Conservation (phyloP, 2,113 vertebrate genomes). For the Brachionichthys hirsutus region DNA sequence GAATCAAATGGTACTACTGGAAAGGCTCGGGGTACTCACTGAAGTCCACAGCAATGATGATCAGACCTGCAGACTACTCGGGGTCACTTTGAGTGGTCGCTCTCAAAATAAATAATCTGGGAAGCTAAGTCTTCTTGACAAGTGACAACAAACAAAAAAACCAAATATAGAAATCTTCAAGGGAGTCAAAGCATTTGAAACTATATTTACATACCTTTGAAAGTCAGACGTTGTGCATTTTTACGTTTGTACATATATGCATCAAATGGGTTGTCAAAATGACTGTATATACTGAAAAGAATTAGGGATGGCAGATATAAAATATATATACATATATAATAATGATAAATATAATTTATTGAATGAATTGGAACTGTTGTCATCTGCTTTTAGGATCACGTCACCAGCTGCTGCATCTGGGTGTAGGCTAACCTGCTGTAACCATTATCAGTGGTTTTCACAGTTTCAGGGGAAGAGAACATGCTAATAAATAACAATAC, state of each 20-base stretch:
- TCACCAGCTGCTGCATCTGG: no score
- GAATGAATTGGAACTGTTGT: no score
- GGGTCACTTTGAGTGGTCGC: constrained; percentile 23
- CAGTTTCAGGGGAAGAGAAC: no score
- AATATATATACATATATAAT: no score
- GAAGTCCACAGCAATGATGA: constrained; percentile 92
- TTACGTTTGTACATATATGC: constrained; percentile 17
- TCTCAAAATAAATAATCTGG: constrained; percentile 6
- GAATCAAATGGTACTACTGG: constrained; percentile 99
- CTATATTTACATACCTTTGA: constrained; percentile 26
- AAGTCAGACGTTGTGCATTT: constrained; percentile 18
- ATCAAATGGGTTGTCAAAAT: constrained; percentile 4
- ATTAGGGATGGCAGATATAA: no score
- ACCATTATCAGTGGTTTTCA: no score
- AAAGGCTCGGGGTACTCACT: constrained; percentile 97
- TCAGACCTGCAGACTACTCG: constrained; percentile 88
- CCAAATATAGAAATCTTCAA: constrained; percentile 26
- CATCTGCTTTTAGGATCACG: no score
- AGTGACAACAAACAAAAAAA: constrained; percentile 22
- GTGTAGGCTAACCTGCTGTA: no score
- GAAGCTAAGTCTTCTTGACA: constrained; percentile 12
- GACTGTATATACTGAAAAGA: constrained; percentile 5
- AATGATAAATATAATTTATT: no score
- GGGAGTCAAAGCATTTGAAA: constrained; percentile 37
- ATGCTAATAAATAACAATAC: no score